phyloP scores from a whole-genome alignment of 2,113 vertebrate species.

The Loxodonta africana region DNA sequence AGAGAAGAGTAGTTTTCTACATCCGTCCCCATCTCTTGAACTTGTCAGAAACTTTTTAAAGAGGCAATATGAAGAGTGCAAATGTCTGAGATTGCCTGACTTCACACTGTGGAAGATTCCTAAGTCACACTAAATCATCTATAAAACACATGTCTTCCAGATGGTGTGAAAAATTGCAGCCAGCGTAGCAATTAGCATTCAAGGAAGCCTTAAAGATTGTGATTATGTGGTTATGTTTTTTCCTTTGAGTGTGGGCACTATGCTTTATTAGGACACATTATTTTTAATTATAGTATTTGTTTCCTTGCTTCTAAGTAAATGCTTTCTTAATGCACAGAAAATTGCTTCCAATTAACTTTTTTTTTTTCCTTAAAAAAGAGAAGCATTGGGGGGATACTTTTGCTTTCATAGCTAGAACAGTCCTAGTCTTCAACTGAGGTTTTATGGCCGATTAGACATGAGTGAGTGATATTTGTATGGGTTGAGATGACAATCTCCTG shows the following conservation, averaged over 20 bases:
- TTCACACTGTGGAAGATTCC: slow-evolving; percentile 41
- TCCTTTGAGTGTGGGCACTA: slow-evolving; percentile 61
- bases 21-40: slow-evolving; percentile 61
- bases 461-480: slow-evolving; percentile 13
- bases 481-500: slow-evolving; percentile 54
- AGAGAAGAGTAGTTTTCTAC: slow-evolving; percentile 69
- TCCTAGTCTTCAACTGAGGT: slow-evolving; percentile 36
- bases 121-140: slow-evolving; percentile 54
- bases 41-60: slow-evolving; percentile 64
- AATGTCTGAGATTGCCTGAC: slow-evolving; percentile 42
- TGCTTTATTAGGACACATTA: slow-evolving; percentile 74
- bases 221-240: slow-evolving; percentile 33
- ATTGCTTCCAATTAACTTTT: slow-evolving; percentile 74
- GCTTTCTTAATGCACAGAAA: slow-evolving; percentile 71
- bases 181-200: background rate
- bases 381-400: slow-evolving; percentile 58
- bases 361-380: background rate
- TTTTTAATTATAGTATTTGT: slow-evolving; percentile 64
- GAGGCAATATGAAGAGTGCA: slow-evolving; percentile 64
- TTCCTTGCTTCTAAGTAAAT: slow-evolving; percentile 73
- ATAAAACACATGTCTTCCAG: slow-evolving; percentile 45
- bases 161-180: background rate
- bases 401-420: slow-evolving; percentile 70
- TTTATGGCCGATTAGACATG: slow-evolving; percentile 32
- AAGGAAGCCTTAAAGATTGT: slow-evolving; percentile 67